These are phyloP conservation scores for Clinocottus analis DNA, from an alignment of 2,113 vertebrate genomes.

Conservation along the genomic window DNA sequence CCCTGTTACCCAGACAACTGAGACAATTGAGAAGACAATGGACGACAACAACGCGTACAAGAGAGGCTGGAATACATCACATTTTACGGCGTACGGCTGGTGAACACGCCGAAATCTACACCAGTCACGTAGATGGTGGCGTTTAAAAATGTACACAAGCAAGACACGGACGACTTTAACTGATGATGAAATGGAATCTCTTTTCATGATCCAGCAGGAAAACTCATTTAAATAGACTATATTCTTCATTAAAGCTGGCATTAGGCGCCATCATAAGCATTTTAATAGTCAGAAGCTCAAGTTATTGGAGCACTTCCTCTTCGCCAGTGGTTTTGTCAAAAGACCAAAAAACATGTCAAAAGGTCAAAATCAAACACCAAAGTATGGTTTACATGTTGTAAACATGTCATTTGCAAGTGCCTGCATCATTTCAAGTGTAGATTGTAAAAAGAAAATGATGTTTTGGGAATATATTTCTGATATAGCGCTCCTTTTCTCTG, in stretches of 20 bases:
- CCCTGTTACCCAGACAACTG: slow-evolving; percentile 72
- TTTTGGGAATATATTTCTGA: slow-evolving; percentile 28
- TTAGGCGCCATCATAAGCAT: slow-evolving; percentile 42
- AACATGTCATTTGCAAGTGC: too few species aligned
- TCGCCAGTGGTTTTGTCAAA: too few species aligned
- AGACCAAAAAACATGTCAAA: too few species aligned
- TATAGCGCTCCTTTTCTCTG: background rate
- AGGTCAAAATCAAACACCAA: too few species aligned
- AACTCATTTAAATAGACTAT: background rate
- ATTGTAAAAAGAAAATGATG: too few species aligned
- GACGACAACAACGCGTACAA: slow-evolving; percentile 15
- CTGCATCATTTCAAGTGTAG: too few species aligned
- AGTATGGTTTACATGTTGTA: too few species aligned
- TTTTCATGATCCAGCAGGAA: slow-evolving; percentile 6
- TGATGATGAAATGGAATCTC: background rate
- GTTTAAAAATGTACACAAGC: too few species aligned
- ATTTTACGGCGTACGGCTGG: slow-evolving; percentile 8
- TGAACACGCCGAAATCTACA: too few species aligned
- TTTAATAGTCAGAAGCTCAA: slow-evolving; percentile 51
- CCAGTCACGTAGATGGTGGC: background rate
- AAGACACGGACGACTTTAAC: background rate
- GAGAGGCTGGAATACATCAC: slow-evolving; percentile 32
- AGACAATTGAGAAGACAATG: slow-evolving; percentile 49
- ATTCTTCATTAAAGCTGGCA: slow-evolving; percentile 42
- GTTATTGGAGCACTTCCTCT: slow-evolving; percentile 37